Evolutionary conservation across 2,888 invertebrate genomes (phyloP), one percentile per base, ranked within the genome.

Genomic region (Tillus elongatus): DNA sequence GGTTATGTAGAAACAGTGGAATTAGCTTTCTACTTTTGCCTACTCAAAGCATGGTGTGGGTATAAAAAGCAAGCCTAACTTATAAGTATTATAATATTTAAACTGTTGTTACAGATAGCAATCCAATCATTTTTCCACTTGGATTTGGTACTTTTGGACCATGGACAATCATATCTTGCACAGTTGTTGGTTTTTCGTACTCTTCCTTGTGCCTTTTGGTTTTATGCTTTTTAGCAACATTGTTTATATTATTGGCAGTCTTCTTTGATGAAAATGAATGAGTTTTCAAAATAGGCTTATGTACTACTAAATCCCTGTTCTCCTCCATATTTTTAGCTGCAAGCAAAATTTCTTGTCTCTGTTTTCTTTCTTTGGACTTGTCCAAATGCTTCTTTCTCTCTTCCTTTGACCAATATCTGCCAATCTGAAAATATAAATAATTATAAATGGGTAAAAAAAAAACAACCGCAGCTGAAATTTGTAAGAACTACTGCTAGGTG

Each of bases 391-490:
- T 69, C 52, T 82, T 83, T 2, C 82, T 72, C 46, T 85, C 84
- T 47, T 82, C 83, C 58, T 78, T 77, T 2, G 74, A 75, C 81
- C 84, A 85, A 57, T 82, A 86, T 15, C 81, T 72, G 3, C 84
- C 84, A 42, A 52, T 51, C 52, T 52, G 40, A 9, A 35, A 36
- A 30, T 26, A 33, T 29, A 39, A 36, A 34, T 13, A 15, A 19
- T 19, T 19, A n/a, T n/a, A n/a, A n/a, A n/a, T n/a, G n/a, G n/a
- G n/a, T n/a, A n/a, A n/a, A n/a, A n/a, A n/a, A n/a, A n/a, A n/a
- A n/a, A n/a, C n/a, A n/a, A n/a, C n/a, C n/a, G n/a, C n/a, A n/a
- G n/a, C n/a, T n/a, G n/a, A n/a, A n/a, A n/a, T n/a, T n/a, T n/a
- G n/a, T n/a, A n/a, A n/a, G n/a, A n/a, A n/a, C n/a, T n/a, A n/a